Conservation (phyloP, 2,113 vertebrate species). For the Pituophis catenifer region DNA sequence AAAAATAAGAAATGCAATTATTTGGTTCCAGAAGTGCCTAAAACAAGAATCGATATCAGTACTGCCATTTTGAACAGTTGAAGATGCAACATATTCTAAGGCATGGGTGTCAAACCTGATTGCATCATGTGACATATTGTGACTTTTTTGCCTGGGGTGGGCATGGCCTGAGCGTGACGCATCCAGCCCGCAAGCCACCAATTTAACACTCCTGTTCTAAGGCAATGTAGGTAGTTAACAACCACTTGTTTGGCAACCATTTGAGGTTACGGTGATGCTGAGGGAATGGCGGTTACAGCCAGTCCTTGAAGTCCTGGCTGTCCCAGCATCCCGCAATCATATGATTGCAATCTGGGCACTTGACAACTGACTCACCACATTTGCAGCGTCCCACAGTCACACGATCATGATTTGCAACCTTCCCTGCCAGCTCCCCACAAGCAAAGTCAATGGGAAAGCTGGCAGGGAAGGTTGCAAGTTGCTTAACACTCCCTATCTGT, state of each 20-base stretch:
- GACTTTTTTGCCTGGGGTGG: too few species aligned
- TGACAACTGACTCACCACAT: background rate
- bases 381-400: background rate
- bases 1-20: constrained; percentile 55
- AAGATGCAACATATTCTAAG: background rate
- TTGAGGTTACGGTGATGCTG: background rate
- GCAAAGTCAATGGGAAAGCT: background rate
- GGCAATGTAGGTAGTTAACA: background rate
- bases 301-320: background rate
- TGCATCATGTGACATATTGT: too few species aligned
- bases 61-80: background rate
- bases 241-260: background rate
- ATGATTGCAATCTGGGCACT: background rate
- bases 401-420: background rate
- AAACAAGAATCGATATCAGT: background rate
- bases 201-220: background rate
- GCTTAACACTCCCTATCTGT: background rate
- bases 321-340: background rate
- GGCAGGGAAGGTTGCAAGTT: background rate
- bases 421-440: background rate
- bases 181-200: too few species aligned
- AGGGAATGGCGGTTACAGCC: background rate
- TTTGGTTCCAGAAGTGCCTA: constrained; percentile 46
- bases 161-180: too few species aligned
- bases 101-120: too few species aligned